These are phyloP conservation scores for Lordiphosa mommai DNA, from an alignment of 1,140 invertebrate genomes.

Conservation along the genomic window DNA sequence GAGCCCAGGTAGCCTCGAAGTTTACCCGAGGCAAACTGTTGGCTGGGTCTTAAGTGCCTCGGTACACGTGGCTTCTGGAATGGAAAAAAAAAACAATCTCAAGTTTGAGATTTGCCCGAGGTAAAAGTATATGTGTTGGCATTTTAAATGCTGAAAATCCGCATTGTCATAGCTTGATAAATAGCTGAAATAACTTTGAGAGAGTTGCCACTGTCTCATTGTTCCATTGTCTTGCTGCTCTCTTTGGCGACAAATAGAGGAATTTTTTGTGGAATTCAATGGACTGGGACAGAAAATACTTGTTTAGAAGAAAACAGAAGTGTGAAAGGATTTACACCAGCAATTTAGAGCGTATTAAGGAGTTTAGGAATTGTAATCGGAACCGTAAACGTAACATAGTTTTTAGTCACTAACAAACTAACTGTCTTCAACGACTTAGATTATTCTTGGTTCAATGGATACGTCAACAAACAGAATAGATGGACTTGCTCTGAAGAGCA, in stretches of 20 bases:
- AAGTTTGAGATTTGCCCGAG: conserved; percentile 42
- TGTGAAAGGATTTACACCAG: not conserved
- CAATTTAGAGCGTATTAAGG: no score
- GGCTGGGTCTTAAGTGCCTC: conserved; percentile 13
- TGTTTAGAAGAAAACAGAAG: conserved; percentile 2
- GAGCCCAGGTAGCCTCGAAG: conserved; percentile 25
- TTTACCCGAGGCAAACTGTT: not conserved
- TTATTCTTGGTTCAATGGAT: no score
- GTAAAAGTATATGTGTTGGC: conserved; percentile 18
- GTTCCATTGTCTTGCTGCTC: no score
- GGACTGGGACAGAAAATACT: no score
- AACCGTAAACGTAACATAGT: no score
- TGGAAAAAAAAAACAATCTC: conserved; percentile 26
- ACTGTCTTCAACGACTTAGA: no score
- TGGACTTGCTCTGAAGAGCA: no score
- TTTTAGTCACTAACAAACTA: no score
- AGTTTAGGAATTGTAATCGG: no score
- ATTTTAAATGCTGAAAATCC: conserved; percentile 63
- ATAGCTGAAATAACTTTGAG: conserved; percentile 63
- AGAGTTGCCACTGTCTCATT: conserved; percentile 24
- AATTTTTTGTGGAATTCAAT: not conserved
- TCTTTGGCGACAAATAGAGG: not conserved
- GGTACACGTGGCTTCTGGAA: conserved; percentile 23
- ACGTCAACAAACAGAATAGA: no score
- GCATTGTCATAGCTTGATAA: conserved; percentile 73